Conservation (phyloP, 2,113 vertebrate species). For the Rhea pennata region DNA sequence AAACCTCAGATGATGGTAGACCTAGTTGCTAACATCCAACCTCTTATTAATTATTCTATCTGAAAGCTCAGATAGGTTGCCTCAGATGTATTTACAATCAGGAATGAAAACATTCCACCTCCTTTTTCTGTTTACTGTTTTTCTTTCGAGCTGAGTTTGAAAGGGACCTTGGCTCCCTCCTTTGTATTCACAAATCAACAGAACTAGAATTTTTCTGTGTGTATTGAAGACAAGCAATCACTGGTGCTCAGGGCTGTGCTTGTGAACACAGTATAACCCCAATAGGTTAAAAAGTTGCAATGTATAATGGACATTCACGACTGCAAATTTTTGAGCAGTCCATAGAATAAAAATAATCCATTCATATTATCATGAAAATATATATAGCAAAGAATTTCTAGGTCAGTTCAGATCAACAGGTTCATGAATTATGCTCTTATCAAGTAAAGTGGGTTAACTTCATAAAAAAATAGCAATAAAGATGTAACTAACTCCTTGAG, state of each 20-base stretch:
- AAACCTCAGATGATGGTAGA: neutral
- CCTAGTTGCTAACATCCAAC: rapidly evolving
- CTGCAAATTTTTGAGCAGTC: neutral
- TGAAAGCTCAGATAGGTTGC: neutral
- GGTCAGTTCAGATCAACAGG: neutral
- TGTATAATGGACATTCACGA: neutral
- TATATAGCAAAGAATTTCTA: neutral
- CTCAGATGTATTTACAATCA: neutral
- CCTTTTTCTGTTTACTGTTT: neutral
- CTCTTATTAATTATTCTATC: neutral
- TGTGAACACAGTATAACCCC: neutral
- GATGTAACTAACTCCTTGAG: neutral
- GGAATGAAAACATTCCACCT: neutral
- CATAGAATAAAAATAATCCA: neutral
- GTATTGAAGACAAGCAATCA: neutral
- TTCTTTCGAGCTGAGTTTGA: neutral
- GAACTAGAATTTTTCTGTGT: neutral
- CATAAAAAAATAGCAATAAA: neutral
- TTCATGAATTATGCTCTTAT: neutral
- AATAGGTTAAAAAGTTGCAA: neutral
- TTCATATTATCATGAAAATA: neutral
- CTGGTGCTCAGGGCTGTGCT: neutral
- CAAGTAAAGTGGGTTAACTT: neutral
- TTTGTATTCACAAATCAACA: neutral
- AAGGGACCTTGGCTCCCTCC: neutral